Percentiles rank a stretch among this genome's conserved stretches.
These are phyloP conservation scores for Protonibea diacanthus DNA, from an alignment of 2,797 vertebrate species.

Conservation along the genomic window DNA sequence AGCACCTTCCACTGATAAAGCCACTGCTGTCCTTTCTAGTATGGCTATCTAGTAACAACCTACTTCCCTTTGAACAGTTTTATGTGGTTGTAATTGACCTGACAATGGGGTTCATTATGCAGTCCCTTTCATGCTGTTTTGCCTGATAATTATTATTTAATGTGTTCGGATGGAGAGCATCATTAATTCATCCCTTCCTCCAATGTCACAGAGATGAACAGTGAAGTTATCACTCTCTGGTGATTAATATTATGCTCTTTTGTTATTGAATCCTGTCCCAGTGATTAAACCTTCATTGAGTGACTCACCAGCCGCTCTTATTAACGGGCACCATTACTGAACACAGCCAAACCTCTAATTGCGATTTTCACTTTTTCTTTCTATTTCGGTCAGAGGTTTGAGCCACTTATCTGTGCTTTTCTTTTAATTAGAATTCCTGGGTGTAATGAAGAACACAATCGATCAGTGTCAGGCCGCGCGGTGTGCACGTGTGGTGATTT, in stretches of 20 bases:
- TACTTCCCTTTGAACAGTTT: slow-evolving; percentile 80
- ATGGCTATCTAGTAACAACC: slow-evolving; percentile 76
- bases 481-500: slow-evolving; percentile 66
- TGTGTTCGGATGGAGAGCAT: slow-evolving; percentile 84
- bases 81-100: slow-evolving; percentile 85
- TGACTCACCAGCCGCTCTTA: slow-evolving; percentile 83
- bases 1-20: slow-evolving; percentile 66
- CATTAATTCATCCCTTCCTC: slow-evolving; percentile 87
- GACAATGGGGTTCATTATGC: slow-evolving; percentile 85
- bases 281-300: slow-evolving; percentile 86
- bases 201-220: slow-evolving; percentile 89
- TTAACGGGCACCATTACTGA: slow-evolving; percentile 85
- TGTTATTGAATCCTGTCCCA: slow-evolving; percentile 88
- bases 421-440: slow-evolving; percentile 87
- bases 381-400: slow-evolving; percentile 78
- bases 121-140: slow-evolving; percentile 87
- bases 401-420: slow-evolving; percentile 85
- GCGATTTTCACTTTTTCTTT: slow-evolving; percentile 82
- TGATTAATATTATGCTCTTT: slow-evolving; percentile 87
- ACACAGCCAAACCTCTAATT: slow-evolving; percentile 84
- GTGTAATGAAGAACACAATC: slow-evolving; percentile 85
- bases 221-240: slow-evolving; percentile 84
- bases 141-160: slow-evolving; percentile 88
- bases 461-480: slow-evolving; percentile 78
- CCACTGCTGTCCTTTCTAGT: slow-evolving; percentile 70